phyloP scores from a whole-genome alignment of 2,888 invertebrate species.

The Diplazon laetatorius region DNA sequence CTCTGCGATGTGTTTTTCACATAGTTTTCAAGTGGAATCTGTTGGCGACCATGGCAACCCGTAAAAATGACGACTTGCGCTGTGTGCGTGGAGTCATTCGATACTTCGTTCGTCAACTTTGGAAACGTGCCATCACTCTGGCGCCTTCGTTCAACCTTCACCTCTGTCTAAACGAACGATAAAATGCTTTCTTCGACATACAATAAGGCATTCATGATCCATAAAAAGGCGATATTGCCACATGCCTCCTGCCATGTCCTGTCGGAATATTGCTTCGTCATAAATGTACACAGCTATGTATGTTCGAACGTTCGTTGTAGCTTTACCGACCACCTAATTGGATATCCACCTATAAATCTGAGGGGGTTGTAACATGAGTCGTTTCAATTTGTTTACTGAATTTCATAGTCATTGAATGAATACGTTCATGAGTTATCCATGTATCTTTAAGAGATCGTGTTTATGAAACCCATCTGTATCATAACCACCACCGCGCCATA shows the following conservation, averaged over 20 bases:
- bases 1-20: neutral
- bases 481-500: too few species aligned
- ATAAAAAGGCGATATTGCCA: neutral
- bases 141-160: neutral
- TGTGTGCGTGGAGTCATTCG: neutral
- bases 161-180: constrained; percentile 13
- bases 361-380: neutral
- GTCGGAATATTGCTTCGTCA: neutral
- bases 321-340: too few species aligned
- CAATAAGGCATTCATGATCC: constrained; percentile 16
- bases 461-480: too few species aligned
- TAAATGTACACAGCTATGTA: neutral
- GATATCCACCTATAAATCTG: too few species aligned
- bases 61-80: too few species aligned
- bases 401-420: too few species aligned
- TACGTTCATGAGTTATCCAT: too few species aligned
- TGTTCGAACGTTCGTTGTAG: too few species aligned
- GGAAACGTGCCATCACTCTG: neutral
- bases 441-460: too few species aligned
- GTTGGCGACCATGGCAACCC: neutral
- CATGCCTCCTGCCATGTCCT: neutral
- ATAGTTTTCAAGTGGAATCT: neutral
- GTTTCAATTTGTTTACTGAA: constrained; percentile 5
- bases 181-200: constrained; percentile 28
- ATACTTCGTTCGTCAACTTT: too few species aligned